Base-by-base conservation (phyloP, 2,797 vertebrate genomes). In the Champsocephalus esox region DNA sequence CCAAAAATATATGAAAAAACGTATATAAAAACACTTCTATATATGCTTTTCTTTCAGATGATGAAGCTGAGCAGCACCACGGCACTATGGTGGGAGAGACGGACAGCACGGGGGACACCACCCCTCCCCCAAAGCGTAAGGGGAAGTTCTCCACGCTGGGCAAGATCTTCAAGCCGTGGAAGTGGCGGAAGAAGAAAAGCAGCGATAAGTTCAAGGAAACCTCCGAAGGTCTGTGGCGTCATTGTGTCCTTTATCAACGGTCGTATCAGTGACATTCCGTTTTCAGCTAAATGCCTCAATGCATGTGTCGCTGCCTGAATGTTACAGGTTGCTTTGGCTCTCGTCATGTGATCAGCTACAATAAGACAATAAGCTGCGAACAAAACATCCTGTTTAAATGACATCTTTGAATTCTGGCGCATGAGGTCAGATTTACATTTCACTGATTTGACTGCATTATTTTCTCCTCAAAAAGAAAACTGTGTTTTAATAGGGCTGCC, bases 151-250 rank as follows among this genome's bases (percentile, higher is more conserved):
- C 98, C 0, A 94, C 95, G 56, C 96, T 99, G 65, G 98, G 98
- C 85, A 99, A 99, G 91, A 97, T 99, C 92, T 99, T 99, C 92
- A 99, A 98, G 83, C 98, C 98, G 3, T 99, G 98, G 98, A 99
- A 99, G 87, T 99, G 98, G 98, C 95, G 98, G 87, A 99, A 98
- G 95, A 99, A 99, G 96, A 99, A 98, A 95, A 97, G 95, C 94
- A 99, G 98, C 24, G 98, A 98, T 77, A 97, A 95, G 85, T 99
- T 99, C 89, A 96, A 97, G 91, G 97, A 99, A 92, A 98, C 98
- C 16, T 98, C 97, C n/a, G 97, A 99, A 97, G 98, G 98, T 99
- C 90, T 73, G 89, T 91, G 56, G 46, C 70, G 77, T 66, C 56
- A 72, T 24, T 24, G 45, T 32, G 10, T 13, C 44, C 61, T 68